Percentiles rank a stretch among this genome's conserved stretches.
These are phyloP conservation scores for Rhagologus leucostigma DNA, from an alignment of 2,113 vertebrate genomes.

Conservation along the genomic window DNA sequence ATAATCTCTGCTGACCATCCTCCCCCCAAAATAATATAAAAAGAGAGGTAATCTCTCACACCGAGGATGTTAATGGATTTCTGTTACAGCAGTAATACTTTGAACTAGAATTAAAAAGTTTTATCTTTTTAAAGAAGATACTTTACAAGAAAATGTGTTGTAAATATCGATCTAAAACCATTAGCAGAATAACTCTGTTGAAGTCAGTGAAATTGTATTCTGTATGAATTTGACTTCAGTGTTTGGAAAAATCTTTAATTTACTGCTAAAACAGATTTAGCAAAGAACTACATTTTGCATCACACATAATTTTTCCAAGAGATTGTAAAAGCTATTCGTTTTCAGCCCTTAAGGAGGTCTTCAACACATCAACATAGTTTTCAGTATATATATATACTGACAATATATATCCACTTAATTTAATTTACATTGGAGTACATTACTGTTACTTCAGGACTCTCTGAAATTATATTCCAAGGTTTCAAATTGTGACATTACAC, in stretches of 20 bases:
- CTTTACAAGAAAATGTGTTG: background rate
- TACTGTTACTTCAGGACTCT: conserved; percentile 19
- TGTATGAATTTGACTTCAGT: background rate
- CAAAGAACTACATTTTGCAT: background rate
- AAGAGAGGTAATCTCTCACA: background rate
- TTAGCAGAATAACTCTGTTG: background rate
- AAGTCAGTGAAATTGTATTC: background rate
- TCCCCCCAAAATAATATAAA: background rate
- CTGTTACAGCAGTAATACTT: background rate
- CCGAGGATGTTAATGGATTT: background rate
- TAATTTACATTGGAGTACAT: conserved; percentile 29
- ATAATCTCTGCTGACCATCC: background rate
- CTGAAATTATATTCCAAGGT: background rate
- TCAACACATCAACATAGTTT: conserved; percentile 3
- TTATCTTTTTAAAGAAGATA: background rate
- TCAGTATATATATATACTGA: background rate
- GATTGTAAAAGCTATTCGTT: background rate
- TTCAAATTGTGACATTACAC: background rate
- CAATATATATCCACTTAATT: conserved; percentile 46
- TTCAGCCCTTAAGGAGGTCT: background rate
- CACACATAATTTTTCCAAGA: background rate
- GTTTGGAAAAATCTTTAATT: background rate
- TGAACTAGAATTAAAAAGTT: background rate
- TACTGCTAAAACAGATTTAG: background rate
- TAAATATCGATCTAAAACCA: background rate